A percentile compares a stretch with the other conserved stretches of the same genome.
phyloP scores from a whole-genome alignment of 2,888 invertebrate species.

The Sthenelais limicola region DNA sequence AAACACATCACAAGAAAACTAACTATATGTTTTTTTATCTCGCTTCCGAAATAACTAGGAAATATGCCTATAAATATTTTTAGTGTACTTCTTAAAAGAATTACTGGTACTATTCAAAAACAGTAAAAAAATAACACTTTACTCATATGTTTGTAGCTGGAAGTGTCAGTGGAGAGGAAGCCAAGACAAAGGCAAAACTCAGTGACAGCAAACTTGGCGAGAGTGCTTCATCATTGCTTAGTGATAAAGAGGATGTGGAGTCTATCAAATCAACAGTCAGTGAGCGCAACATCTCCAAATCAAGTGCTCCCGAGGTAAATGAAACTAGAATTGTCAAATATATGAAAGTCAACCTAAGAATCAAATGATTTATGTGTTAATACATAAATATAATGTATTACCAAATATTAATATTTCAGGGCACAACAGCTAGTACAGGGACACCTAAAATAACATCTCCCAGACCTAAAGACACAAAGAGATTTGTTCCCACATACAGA shows the following conservation, averaged over 20 bases:
- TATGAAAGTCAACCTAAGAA: neutral
- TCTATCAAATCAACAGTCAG: slow-evolving; percentile 42
- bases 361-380: neutral
- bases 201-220: slow-evolving; percentile 60
- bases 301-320: neutral
- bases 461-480: slow-evolving; percentile 47
- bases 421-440: neutral
- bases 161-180: slow-evolving; percentile 46
- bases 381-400: too few species aligned
- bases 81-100: too few species aligned
- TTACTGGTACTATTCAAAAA: too few species aligned
- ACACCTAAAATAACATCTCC: slow-evolving; percentile 44
- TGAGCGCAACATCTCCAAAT: slow-evolving; percentile 1
- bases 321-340: neutral
- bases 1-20: too few species aligned
- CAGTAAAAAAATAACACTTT: too few species aligned
- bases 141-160: too few species aligned
- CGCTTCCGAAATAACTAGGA: too few species aligned
- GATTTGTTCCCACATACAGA: slow-evolving; percentile 66
- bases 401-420: neutral
- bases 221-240: slow-evolving; percentile 56
- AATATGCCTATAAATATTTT: too few species aligned
- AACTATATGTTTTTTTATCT: too few species aligned
- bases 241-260: slow-evolving; percentile 51
- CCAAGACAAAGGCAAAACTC: slow-evolving; percentile 57